These are phyloP conservation scores for Gopherus flavomarginatus DNA, from an alignment of 2,113 vertebrate genomes.

Conservation along the genomic window DNA sequence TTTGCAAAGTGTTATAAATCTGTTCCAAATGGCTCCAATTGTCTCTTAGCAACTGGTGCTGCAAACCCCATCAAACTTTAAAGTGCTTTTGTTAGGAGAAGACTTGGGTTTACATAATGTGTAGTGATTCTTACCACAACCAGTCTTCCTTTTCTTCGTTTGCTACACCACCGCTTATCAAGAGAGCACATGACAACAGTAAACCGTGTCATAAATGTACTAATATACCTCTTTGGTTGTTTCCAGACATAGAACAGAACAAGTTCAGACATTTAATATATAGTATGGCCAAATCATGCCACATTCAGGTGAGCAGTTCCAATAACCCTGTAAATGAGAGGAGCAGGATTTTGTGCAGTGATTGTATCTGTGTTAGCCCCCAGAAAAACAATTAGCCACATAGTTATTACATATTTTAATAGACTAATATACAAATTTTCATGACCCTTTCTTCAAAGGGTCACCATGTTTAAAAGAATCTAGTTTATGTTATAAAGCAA, in stretches of 20 bases:
- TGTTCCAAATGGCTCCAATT: not conserved
- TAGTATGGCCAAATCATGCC: not conserved
- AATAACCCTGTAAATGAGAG: not conserved
- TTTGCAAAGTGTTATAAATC: too few relatives aligned
- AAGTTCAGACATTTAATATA: accelerated
- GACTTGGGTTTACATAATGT: accelerated
- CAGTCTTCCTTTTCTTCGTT: accelerated
- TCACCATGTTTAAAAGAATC: not conserved
- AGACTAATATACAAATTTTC: not conserved
- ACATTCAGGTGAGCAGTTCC: accelerated
- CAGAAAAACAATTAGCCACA: not conserved
- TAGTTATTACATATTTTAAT: not conserved
- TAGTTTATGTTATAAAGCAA: accelerated
- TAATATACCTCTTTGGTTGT: not conserved
- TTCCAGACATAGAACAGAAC: accelerated
- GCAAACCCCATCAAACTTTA: accelerated
- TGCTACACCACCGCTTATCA: not conserved
- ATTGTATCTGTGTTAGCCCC: not conserved
- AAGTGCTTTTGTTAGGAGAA: not conserved
- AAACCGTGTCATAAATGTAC: not conserved
- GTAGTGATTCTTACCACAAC: not conserved
- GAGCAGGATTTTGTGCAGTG: accelerated
- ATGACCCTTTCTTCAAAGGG: not conserved
- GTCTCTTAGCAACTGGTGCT: not conserved
- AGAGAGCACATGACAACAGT: not conserved